A percentile compares a stretch with the other conserved stretches of the same genome.
phyloP scores from a whole-genome alignment of 2,113 vertebrate species.

The Microcebus ravelobensis region DNA sequence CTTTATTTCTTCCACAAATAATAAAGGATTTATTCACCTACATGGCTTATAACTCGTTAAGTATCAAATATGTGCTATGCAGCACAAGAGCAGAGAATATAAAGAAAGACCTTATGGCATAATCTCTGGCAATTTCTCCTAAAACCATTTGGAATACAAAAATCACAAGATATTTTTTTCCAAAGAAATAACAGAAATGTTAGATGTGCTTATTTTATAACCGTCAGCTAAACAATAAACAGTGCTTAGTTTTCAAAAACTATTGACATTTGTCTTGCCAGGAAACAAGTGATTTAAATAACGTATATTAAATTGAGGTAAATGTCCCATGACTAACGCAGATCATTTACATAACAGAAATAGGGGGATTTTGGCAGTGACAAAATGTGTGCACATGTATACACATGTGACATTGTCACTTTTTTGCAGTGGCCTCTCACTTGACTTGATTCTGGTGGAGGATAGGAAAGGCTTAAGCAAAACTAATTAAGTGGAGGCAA shows the following conservation, averaged over 20 bases:
- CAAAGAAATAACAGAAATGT: conserved; percentile 47
- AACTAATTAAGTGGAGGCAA: conserved; percentile 54
- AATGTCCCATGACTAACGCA: conserved; percentile 64
- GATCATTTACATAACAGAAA: conserved; percentile 46
- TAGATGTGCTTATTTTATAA: conserved; percentile 48
- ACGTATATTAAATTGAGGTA: conserved; percentile 59
- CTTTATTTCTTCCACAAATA: not conserved
- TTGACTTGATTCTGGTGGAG: conserved; percentile 21
- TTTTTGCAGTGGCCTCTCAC: not conserved
- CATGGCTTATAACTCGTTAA: not conserved
- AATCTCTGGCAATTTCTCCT: not conserved
- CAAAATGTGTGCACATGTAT: conserved; percentile 23
- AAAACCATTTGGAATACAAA: not conserved
- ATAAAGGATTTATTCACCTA: not conserved
- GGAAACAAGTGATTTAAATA: conserved; percentile 23
- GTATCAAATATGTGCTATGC: conserved; percentile 4
- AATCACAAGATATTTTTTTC: not conserved
- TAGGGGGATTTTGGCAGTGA: not conserved
- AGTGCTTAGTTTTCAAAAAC: conserved; percentile 48
- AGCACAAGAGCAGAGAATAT: conserved; percentile 8
- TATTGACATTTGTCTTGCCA: conserved; percentile 45
- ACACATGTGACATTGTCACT: not conserved
- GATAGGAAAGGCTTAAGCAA: conserved; percentile 53
- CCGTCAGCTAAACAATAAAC: conserved; percentile 35
- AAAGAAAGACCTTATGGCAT: not conserved